Evolutionary conservation across 2,113 vertebrate species (phyloP), one percentile per base, ranked within the genome.

Genomic region (Casuarius casuarius): DNA sequence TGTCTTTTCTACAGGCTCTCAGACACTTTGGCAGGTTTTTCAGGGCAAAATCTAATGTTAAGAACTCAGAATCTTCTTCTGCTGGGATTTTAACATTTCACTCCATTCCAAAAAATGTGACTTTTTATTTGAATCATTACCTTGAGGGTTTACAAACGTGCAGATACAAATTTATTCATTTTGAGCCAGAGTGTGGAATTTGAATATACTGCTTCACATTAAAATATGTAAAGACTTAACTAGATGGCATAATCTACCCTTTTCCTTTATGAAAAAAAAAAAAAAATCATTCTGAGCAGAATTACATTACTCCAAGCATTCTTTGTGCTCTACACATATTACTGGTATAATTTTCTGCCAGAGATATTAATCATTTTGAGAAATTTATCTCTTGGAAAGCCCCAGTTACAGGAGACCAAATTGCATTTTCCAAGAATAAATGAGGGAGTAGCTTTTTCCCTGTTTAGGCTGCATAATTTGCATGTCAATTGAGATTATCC

Each of bases 341-440:
- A 90, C 63, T 40, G 62, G 59, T 44, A 80, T 12, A 95, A 96
- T 93, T 75, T 94, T 83, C 86, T 94, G 71, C 77, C 56, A 85
- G 92, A 93, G 44, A 73, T 94, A 96, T 95, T 97, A 96, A 97
- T 97, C 79, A 96, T 84, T 92, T 75, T 80, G 40, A 95, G 82
- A 95, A 97, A 92, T 87, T 49, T 80, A 19, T 94, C 74, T 97
- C 84, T 66, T 87, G 79, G 83, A 96, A 86, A 96, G 19, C 14
- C 8, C 78, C 44, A 18, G 48, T 74, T 94, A 77, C 71, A 94
- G 25, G 40, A 94, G 61, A 91, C 19, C 80, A 89, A 96, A 84
- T 84, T 95, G 73, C 52, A 77, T 95, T 97, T 95, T 95, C 79
- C 85, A 84, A 73, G 38, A 85, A 59, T 93, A 97, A 97, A 94